Base-by-base conservation (phyloP, 2,797 vertebrate species). In the Silurus lanzhouensis region DNA sequence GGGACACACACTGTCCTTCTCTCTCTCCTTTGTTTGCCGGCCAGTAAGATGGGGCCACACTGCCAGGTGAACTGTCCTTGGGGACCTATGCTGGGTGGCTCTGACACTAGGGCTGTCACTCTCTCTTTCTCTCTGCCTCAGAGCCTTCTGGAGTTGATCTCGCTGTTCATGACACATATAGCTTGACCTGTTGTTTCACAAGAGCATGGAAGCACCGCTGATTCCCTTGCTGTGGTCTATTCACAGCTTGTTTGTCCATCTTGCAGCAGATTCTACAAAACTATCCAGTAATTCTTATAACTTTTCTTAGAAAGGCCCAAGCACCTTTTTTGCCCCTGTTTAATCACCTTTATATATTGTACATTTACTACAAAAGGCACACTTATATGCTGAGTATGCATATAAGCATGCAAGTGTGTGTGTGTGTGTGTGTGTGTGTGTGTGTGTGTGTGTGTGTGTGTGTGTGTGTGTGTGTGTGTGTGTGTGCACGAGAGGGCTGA, bases 401-500 rank as follows among this genome's bases (percentile, higher is more conserved):
- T 74, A 63, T 52, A 60, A 60, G 82, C 68, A 83, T 25, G 68
- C 58, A 46, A 31, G 60, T 83, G 64, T 75, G 63, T 19, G 12
- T 64, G 12, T 27, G 71, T 58, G 25, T 55, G 52, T 77, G 60
- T 83, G 64, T 75, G 63, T 19, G 12, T 64, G 12, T 27, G 71
- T 58, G 25, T 55, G 52, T 77, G 38, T 70, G 31, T 31, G 31
- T 31, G 58, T 83, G 64, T 75, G 63, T 19, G 12, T 64, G 12
- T 27, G 71, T 31, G 63, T 85, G 67, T 68, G 27, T 86, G 76
- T 46, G 15, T 82, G 81, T 74, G 58, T 75, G 71, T 58, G 25
- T 55, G 52, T 77, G 38, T 64, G 31, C 48, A 77, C 19, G 63
- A 70, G 44, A 76, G 92, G 94, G 93, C 93, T 94, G 94, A 95